Base-by-base conservation (phyloP, 1,140 invertebrate genomes). In the Protaetia brevitarsis region DNA sequence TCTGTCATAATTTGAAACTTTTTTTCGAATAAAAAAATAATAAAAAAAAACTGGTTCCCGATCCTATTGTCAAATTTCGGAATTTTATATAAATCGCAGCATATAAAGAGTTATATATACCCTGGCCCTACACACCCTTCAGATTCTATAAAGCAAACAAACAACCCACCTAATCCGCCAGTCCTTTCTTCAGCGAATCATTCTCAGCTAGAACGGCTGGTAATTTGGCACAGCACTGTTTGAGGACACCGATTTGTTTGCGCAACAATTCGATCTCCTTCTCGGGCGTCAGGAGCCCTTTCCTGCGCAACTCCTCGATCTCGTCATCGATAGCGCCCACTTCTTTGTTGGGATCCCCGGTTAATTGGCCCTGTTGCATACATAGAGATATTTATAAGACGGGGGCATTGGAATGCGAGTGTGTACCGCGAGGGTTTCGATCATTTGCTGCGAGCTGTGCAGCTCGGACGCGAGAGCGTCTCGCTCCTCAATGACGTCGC, bases 131-230 rank as follows among this genome's bases (percentile, higher is more conserved):
- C 6, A n/a, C 6, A 16, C 13, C 37, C 37, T 45, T 45, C 19
- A 23, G 5, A 3, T n/a, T 2, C 27, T 27, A 8, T 8, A 36
- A 36, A 8, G 31, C 31, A n/a, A 36, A 36, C 10, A 36, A 45
- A 3, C 21, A 63, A 63, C 37, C 13, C 19, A 64, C 41, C 51
- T 62, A 63, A 63, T 0, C 45, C 31, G 16, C 7, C 7, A 57
- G 8, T 7, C 31, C 10, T n/a, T 57, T 27, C 59, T 68, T 72
- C 7, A 75, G 41, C 6, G 63, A 41, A 10, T 62, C 23, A 56
- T 75, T 75, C 60, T 74, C 72, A n/a, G 70, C 65, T 67, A 73
- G 71, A 27, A 75, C 71, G 8, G 59, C 59, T 8, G 71, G 69
- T 7, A 75, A 36, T 62, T 74, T 73, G 0, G 71, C 8, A 34